These are phyloP conservation scores for Grallaria varia DNA, from an alignment of 2,113 vertebrate genomes.

Conservation along the genomic window DNA sequence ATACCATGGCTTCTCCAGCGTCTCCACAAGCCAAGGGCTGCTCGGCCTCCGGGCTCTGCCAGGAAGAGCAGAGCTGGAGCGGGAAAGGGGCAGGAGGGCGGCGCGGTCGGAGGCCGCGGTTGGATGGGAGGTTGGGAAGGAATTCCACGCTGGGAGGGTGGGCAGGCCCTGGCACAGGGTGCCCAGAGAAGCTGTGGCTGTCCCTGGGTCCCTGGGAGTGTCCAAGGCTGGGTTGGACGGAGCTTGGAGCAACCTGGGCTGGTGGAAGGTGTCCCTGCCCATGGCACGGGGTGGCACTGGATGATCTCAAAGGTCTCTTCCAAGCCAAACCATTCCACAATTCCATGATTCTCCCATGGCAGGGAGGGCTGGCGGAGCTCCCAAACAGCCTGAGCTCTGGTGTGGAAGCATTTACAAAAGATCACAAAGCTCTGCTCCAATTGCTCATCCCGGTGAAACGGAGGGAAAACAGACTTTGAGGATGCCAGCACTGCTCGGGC, in stretches of 20 bases:
- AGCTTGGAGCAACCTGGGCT: background rate
- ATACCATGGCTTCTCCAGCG: background rate
- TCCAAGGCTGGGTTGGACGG: background rate
- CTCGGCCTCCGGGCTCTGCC: background rate
- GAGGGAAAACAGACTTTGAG: background rate
- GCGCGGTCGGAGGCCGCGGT: rapidly evolving
- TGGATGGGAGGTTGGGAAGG: background rate
- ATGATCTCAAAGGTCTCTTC: background rate
- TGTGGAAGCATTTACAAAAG: background rate
- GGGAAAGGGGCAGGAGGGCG: background rate
- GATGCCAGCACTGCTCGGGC: too few species aligned
- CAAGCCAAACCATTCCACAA: background rate
- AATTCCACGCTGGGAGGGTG: background rate
- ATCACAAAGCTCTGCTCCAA: background rate
- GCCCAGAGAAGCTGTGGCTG: background rate
- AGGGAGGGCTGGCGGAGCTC: background rate
- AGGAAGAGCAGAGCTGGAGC: background rate
- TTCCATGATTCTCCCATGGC: background rate
- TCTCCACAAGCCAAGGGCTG: background rate
- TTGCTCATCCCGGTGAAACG: background rate
- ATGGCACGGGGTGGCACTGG: too few species aligned
- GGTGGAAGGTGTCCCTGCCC: background rate
- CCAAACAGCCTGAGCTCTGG: background rate
- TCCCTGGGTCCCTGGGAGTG: background rate
- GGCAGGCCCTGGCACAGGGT: background rate